phyloP scores from a whole-genome alignment of 35 echinoderm and acorn worm species.

The Holothuria glaberrima region DNA sequence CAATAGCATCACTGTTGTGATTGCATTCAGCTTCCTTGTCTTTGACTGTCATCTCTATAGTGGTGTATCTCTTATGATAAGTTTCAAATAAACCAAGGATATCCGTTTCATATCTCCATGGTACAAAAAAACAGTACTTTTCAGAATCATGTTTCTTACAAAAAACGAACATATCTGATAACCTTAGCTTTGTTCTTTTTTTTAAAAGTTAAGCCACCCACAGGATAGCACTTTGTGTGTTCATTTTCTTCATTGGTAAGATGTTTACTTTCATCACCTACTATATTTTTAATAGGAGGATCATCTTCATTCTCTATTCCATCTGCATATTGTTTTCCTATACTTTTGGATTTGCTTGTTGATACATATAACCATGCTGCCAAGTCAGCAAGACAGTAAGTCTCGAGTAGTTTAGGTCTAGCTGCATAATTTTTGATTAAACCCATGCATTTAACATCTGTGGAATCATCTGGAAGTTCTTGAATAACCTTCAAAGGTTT shows the following conservation, averaged over 20 bases:
- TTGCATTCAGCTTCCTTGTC: slow-evolving; percentile 35
- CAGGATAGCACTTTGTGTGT: too few species aligned
- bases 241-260: too few species aligned
- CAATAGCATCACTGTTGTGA: slow-evolving; percentile 41
- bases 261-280: too few species aligned
- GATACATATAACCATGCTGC: slow-evolving; percentile 30
- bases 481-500: slow-evolving; percentile 54
- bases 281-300: too few species aligned
- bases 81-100: background rate
- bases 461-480: slow-evolving; percentile 27
- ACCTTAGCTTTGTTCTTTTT: background rate
- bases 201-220: background rate
- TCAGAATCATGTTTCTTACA: background rate
- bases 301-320: background rate
- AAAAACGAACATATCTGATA: background rate
- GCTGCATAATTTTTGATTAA: slow-evolving; percentile 9
- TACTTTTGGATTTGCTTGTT: background rate
- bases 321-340: background rate
- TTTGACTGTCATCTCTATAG: background rate
- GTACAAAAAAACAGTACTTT: slow-evolving; percentile 26
- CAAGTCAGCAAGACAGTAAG: slow-evolving; percentile 31
- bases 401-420: background rate
- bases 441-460: slow-evolving; percentile 39
- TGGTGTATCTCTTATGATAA: slow-evolving; percentile 1
- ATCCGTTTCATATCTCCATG: slow-evolving; percentile 21